These are phyloP conservation scores for Pelobates cultripes DNA, from an alignment of 2,797 vertebrate genomes.

Conservation along the genomic window DNA sequence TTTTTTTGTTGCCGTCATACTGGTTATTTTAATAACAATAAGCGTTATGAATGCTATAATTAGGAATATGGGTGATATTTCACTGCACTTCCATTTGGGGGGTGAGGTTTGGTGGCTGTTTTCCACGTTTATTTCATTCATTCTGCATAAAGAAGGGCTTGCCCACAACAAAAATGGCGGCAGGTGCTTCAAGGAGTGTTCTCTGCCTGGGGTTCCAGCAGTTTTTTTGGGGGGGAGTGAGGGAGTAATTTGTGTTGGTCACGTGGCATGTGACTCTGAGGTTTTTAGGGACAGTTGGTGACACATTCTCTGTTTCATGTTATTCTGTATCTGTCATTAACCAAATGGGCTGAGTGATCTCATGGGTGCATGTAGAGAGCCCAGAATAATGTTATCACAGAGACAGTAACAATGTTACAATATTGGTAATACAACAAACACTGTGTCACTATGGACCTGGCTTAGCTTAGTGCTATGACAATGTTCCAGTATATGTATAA, in stretches of 20 bases:
- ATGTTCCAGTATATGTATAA: too few species aligned
- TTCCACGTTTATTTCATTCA: background rate
- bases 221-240: background rate
- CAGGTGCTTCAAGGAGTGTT: background rate
- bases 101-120: too few species aligned
- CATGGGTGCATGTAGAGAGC: constrained; percentile 26
- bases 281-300: too few species aligned
- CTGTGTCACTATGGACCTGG: background rate
- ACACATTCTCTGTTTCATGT: too few species aligned
- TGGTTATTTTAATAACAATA: too few species aligned
- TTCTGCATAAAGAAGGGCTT: background rate
- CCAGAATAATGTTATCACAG: background rate
- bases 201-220: background rate
- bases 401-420: too few species aligned
- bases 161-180: constrained; percentile 24
- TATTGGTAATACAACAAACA: background rate
- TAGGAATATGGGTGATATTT: background rate
- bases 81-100: too few species aligned
- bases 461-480: too few species aligned
- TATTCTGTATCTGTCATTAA: background rate
- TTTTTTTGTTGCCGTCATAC: too few species aligned
- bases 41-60: too few species aligned
- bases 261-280: too few species aligned
- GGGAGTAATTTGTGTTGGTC: too few species aligned
- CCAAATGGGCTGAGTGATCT: constrained; percentile 7